Base-by-base conservation (phyloP, 2,888 invertebrate genomes). In the Sphaerophoria rueppellii region DNA sequence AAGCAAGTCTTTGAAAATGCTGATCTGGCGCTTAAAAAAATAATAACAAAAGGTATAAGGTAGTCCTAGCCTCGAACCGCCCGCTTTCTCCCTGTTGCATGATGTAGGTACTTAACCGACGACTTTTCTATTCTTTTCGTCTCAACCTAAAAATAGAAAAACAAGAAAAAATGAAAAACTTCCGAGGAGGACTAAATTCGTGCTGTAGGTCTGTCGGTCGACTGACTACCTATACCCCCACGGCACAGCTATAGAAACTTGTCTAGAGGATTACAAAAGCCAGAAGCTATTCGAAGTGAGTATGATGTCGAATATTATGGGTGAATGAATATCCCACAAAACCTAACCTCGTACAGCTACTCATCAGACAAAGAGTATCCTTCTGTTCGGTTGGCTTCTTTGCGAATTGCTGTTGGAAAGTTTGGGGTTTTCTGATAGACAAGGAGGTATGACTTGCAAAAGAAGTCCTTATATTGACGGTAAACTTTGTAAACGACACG, bases 21-120 rank as follows among this genome's bases (percentile, higher is more conserved):
- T 24, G 48, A 61, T 55, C 60, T 34, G 54, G 12, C 34, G 34
- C 58, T 40, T 65, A 65, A 43, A 24, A 43, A 60, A 71, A 74
- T 35, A 35, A 35, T 6, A 55, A 52, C 16, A 34, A 46, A 12
- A 37, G 50, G 67, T 37, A 35, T 43, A 72, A 72, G 58, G 11
- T 48, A 61, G 73, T 69, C 40, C 61, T 69, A 67, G 73, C 69
- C 69, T 73, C 69, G 73, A 79, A 73, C 61, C 9, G 3, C 9
- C 67, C 69, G 61, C 48, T 60, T 55, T 24, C 60, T 11, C 55
- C 52, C 11, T 11, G 58, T 32, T 7, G 16, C 34, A 43, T 61
- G 60, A 67, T 55, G 50, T 5, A n/a, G 48, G 24, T 61, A 79
- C 67, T 79, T 69, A 69, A 79, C 79, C 60, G 79, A 73, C n/a